Conservation (phyloP, 2,888 invertebrate genomes). For the Amblyjoppa fuscipennis region DNA sequence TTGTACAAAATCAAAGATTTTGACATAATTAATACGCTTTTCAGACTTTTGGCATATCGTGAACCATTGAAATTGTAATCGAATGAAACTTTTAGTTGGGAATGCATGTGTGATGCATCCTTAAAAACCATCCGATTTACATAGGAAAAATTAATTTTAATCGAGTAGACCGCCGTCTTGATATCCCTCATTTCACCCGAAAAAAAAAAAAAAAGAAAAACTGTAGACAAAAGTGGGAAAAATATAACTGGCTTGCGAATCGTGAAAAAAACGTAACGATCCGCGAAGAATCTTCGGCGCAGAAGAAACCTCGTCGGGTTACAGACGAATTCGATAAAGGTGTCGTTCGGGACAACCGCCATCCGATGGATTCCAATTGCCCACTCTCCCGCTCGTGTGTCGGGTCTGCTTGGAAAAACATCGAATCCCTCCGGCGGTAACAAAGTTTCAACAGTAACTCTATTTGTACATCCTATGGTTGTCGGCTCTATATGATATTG, state of each 20-base stretch:
- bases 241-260: not conserved
- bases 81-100: no score
- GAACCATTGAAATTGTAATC: no score
- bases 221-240: conserved; percentile 46
- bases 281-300: conserved; percentile 1
- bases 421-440: not conserved
- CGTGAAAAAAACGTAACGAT: not conserved
- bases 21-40: no score
- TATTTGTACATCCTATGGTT: not conserved
- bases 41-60: no score
- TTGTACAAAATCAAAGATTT: no score
- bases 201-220: not conserved
- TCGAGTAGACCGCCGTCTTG: not conserved
- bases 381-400: not conserved
- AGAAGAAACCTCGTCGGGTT: conserved; percentile 15
- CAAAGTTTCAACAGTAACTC: not conserved
- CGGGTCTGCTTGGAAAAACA: conserved; percentile 3
- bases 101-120: no score
- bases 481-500: not conserved
- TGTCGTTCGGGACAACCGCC: not conserved
- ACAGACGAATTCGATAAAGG: conserved; percentile 21
- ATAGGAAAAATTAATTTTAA: not conserved
- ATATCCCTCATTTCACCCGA: not conserved
- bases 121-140: no score
- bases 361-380: not conserved